Evolutionary conservation across 2,113 vertebrate species (phyloP), one percentile per base, ranked within the genome.

Genomic region (Toxostoma redivivum): DNA sequence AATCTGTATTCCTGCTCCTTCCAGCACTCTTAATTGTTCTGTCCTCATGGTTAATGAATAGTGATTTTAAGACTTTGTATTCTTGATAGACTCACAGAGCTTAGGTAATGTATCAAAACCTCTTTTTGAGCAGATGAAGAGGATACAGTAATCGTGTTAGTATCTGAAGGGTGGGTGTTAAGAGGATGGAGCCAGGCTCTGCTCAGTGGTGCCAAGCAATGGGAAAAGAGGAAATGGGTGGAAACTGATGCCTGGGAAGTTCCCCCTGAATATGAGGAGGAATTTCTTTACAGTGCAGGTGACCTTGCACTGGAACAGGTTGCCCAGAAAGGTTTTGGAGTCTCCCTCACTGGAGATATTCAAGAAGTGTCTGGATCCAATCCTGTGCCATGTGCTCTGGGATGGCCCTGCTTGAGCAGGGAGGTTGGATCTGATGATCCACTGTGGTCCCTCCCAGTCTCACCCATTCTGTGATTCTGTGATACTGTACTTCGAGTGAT

Each of bases 1-100:
- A 87, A 33, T 88, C 30, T 74, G 14, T 81, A 61, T 89, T 92
- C 73, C 60, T 94, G 54, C 78, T 94, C 80, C 58, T 83, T 94
- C 51, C 35, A 67, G 12, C 62, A 72, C 35, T 95, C 81, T 58
- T 92, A 90, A 95, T 71, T 86, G 54, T 91, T 90, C 38, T 88
- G 85, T 93, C 58, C 84, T 87, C 0, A 0, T 56, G 51, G 56
- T 88, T 97, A 97, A 96, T 80, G 80, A 79, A 50, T 77, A 94
- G 65, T 65, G 93, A 96, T 88, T 96, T 93, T 70, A 61, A 81
- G 91, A 79, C 78, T 94, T 94, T 92, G 35, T 84, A 90, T 96
- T 96, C 91, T 86, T 27, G 21, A 64, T 86, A 66, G 77, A 92
- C 86, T 95, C 69, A 78, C 60, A 80, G 28, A 84, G 3, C 7